Percentiles rank a stretch among this genome's conserved stretches.
Evolutionary conservation across 2,113 vertebrate species (phyloP).

Genomic region (Xerus inauris): DNA sequence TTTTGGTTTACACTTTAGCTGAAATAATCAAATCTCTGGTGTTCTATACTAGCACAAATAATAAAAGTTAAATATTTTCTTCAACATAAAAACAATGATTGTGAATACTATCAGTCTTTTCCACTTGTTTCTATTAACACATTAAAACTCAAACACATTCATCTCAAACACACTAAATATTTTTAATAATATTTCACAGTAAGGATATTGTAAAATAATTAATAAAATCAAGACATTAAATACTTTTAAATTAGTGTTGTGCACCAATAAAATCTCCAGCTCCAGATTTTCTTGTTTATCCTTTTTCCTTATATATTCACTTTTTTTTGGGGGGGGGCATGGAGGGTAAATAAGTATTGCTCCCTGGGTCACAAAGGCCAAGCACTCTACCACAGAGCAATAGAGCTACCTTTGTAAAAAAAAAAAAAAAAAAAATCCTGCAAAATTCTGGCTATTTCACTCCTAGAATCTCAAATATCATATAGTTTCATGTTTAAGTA

Average conservation of each 20-base stretch:
- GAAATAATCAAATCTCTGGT: not conserved
- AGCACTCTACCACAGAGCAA: no score
- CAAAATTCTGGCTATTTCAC: not conserved
- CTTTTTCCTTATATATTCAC: not conserved
- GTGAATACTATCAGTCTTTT: not conserved
- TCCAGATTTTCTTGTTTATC: not conserved
- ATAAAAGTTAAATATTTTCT: constrained; percentile 20
- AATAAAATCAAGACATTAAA: not conserved
- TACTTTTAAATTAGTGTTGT: constrained; percentile 17
- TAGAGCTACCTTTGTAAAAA: not conserved
- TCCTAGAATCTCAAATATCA: not conserved
- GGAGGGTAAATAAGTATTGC: no score
- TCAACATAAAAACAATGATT: not conserved
- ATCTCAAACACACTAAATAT: not conserved
- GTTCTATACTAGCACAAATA: not conserved
- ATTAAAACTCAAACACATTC: constrained; percentile 11
- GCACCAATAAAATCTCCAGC: not conserved
- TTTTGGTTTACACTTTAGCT: constrained; percentile 22
- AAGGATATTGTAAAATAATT: not conserved
- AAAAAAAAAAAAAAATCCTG: no score
- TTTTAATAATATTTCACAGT: constrained; percentile 23
- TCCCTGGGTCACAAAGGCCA: no score
- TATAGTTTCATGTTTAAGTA: not conserved
- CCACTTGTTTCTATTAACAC: not conserved
- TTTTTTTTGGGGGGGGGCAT: no score